Evolutionary conservation across 2,888 invertebrate species (phyloP), one percentile per base, ranked within the genome.

Genomic region (Scaptomyza parva): DNA sequence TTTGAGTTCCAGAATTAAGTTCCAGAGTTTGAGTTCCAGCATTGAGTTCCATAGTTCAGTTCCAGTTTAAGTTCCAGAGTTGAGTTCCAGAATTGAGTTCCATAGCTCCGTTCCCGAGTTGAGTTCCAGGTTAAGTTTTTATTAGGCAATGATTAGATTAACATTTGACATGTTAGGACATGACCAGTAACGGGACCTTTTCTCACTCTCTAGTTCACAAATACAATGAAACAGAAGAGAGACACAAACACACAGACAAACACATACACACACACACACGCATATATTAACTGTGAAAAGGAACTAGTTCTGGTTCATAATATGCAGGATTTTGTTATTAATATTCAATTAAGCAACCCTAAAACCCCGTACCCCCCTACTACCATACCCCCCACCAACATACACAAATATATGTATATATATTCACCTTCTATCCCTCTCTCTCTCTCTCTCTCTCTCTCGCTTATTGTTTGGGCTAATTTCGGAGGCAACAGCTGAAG

Each of bases 311-410:
- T 63, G 59, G 59, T 45, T 65, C 58, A 58, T 82, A 76, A 79
- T 82, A 86, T 82, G 86, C 81, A 70, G 83, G 83, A 87, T 87
- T 84, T 85, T 76, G 76, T 82, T 78, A 84, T 84, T 84, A 84
- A 84, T 87, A 84, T 84, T 84, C 88, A 84, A 84, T 84, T 87
- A 83, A 78, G 80, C 71, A 67, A 54, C 60, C 68, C 24, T 3
- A 35, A 18, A 43, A 50, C 43, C 35, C 11, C 24, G 12, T 28
- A 28, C 1, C 11, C 6, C 4, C 2, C 4, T n/a, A 17, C 18
- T 9, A 9, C 30, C 30, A 11, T 11, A 28, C 20, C 12, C 18
- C 2, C 44, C 1, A 0, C 3, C 12, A n/a, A n/a, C n/a, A n/a
- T n/a, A n/a, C n/a, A n/a, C n/a, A n/a, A n/a, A n/a, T n/a, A n/a